Conservation (phyloP, 2,888 invertebrate species). For the Mesorhabditis belari region DNA sequence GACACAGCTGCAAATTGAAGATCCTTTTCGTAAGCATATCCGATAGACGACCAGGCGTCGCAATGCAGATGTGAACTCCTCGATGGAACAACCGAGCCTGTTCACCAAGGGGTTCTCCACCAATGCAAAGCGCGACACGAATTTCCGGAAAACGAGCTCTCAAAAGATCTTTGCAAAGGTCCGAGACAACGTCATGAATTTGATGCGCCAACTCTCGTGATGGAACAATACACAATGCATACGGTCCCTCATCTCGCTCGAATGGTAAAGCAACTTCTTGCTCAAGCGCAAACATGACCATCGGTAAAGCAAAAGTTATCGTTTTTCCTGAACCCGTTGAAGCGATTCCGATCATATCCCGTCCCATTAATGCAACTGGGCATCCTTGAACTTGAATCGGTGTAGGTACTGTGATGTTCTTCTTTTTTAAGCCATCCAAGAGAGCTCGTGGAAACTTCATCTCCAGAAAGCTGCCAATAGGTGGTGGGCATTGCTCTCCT, state of each 20-base stretch:
- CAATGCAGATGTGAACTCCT: slow-evolving; percentile 95
- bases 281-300: slow-evolving; percentile 91
- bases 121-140: slow-evolving; percentile 83
- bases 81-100: slow-evolving; percentile 44
- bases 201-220: slow-evolving; percentile 95
- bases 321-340: slow-evolving; percentile 99
- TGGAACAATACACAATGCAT: slow-evolving; percentile 86
- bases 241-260: slow-evolving; percentile 69
- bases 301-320: slow-evolving; percentile 85
- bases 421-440: slow-evolving; percentile 68
- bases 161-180: slow-evolving; percentile 71
- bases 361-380: slow-evolving; percentile 63
- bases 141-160: slow-evolving; percentile 72
- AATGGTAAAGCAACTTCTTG: slow-evolving; percentile 78
- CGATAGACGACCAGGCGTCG: slow-evolving; percentile 94
- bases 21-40: slow-evolving; percentile 98
- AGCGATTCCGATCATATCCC: slow-evolving; percentile 98
- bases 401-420: slow-evolving; percentile 81
- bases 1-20: slow-evolving; percentile 79
- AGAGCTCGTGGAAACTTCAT: slow-evolving; percentile 93
- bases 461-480: slow-evolving; percentile 71
- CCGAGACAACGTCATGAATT: slow-evolving; percentile 81
- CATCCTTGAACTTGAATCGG: slow-evolving; percentile 92
- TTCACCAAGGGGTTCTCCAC: slow-evolving; percentile 78
- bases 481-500: slow-evolving; percentile 85